phyloP scores from a whole-genome alignment of 2,113 vertebrate species.

The Lepus timidus region DNA sequence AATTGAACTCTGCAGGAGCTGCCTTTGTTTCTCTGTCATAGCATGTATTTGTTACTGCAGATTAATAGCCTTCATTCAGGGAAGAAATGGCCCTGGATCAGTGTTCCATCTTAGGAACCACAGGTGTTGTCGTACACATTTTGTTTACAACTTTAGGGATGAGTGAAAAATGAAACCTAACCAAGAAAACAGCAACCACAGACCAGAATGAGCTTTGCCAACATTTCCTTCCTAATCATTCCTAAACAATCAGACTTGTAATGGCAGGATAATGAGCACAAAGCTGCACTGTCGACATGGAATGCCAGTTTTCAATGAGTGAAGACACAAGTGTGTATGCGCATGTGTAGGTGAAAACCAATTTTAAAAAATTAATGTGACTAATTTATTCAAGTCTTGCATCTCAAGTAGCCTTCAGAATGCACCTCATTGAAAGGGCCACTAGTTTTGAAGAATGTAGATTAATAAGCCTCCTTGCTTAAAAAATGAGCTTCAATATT shows the following conservation, averaged over 20 bases:
- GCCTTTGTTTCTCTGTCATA: slow-evolving; percentile 68
- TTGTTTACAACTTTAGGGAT: slow-evolving; percentile 82
- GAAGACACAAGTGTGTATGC: neutral
- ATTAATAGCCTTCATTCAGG: slow-evolving; percentile 80
- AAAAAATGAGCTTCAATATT: slow-evolving; percentile 91
- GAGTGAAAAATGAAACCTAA: slow-evolving; percentile 82
- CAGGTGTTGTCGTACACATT: slow-evolving; percentile 82
- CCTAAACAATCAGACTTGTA: slow-evolving; percentile 72
- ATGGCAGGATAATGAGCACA: slow-evolving; percentile 67
- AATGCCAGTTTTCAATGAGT: slow-evolving; percentile 62
- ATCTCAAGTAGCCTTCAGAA: slow-evolving; percentile 78
- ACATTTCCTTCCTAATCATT: slow-evolving; percentile 82
- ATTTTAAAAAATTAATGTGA: slow-evolving; percentile 34
- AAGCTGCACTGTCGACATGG: slow-evolving; percentile 68
- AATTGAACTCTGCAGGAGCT: slow-evolving; percentile 58
- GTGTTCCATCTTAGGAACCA: slow-evolving; percentile 82
- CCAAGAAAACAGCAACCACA: slow-evolving; percentile 73
- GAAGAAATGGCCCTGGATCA: slow-evolving; percentile 77
- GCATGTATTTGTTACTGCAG: slow-evolving; percentile 77
- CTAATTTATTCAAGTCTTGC: slow-evolving; percentile 76
- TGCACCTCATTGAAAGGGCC: slow-evolving; percentile 76
- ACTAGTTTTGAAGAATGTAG: slow-evolving; percentile 87
- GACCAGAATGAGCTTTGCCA: slow-evolving; percentile 79
- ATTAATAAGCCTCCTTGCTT: slow-evolving; percentile 89
- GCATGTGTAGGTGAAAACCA: neutral